These are phyloP conservation scores for Acestrorhynchus altus DNA, from an alignment of 2,797 vertebrate genomes.

Conservation along the genomic window DNA sequence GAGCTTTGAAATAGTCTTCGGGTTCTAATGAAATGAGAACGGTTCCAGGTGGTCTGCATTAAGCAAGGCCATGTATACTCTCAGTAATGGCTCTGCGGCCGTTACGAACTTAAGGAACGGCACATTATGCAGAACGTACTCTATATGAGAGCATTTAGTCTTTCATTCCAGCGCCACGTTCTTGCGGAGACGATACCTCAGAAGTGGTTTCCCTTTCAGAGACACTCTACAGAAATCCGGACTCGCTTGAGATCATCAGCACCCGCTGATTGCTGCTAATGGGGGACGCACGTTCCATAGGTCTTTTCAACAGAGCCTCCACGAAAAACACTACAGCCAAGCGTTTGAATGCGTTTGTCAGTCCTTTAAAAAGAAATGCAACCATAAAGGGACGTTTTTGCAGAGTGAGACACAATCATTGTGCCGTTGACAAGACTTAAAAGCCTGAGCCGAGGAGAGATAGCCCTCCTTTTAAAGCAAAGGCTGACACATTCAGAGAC, in stretches of 20 bases:
- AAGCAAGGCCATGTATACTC: not conserved
- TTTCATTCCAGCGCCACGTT: not conserved
- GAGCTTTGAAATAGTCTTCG: no score
- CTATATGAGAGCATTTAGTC: not conserved
- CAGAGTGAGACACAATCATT: not conserved
- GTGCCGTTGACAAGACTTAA: not conserved
- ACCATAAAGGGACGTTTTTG: not conserved
- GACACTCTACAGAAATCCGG: not conserved
- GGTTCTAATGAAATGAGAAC: not conserved
- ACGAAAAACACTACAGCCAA: not conserved
- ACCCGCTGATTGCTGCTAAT: not conserved
- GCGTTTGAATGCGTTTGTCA: not conserved
- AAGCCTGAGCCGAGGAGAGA: not conserved
- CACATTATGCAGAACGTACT: not conserved
- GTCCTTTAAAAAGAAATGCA: not conserved
- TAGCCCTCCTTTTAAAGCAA: not conserved
- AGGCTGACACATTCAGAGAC: not conserved
- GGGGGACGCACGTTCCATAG: not conserved
- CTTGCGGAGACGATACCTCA: not conserved
- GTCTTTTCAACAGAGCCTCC: not conserved
- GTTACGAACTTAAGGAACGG: not conserved
- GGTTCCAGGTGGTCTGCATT: conserved; percentile 12
- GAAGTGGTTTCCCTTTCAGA: not conserved
- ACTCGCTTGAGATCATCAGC: not conserved
- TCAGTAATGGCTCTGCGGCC: not conserved